Conservation (phyloP, 2,888 invertebrate species). For the Lepidonotus clava region DNA sequence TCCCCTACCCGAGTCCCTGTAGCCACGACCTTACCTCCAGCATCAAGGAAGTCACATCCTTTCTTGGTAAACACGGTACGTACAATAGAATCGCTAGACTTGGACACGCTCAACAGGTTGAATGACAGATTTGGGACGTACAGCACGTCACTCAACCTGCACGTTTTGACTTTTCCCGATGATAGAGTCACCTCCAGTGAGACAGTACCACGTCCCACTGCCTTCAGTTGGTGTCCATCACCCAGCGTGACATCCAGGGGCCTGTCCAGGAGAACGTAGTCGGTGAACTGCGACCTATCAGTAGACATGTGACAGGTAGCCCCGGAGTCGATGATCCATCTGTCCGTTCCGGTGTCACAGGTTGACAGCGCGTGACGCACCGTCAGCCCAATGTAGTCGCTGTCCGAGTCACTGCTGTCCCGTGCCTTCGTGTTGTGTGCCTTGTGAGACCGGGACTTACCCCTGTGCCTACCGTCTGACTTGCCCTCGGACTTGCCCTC, state of each 20-base stretch:
- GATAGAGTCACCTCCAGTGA: not conserved
- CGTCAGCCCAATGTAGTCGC: slow-evolving; percentile 29
- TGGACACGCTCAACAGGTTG: slow-evolving; percentile 49
- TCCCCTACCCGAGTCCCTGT: not conserved
- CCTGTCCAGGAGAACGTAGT: not conserved
- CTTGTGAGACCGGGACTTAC: slow-evolving; percentile 10
- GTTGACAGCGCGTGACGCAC: slow-evolving; percentile 46
- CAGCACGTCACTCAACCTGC: slow-evolving; percentile 29
- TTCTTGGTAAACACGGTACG: not conserved
- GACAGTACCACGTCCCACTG: slow-evolving; percentile 26
- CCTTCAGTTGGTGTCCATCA: slow-evolving; percentile 47
- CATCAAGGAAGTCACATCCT: not conserved
- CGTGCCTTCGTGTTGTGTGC: not conserved
- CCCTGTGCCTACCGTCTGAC: too few relatives aligned
- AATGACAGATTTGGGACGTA: slow-evolving; percentile 33
- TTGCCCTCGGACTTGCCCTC: not conserved
- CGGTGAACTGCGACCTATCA: not conserved
- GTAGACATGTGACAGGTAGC: slow-evolving; percentile 53
- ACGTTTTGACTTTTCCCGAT: not conserved
- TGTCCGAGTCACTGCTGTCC: not conserved
- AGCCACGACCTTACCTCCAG: not conserved
- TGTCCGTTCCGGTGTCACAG: not conserved
- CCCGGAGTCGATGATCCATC: slow-evolving; percentile 56
- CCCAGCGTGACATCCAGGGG: slow-evolving; percentile 34
- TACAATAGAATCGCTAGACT: slow-evolving; percentile 13